Base-by-base conservation (phyloP, 2,113 vertebrate species). In the Orycteropus afer region DNA sequence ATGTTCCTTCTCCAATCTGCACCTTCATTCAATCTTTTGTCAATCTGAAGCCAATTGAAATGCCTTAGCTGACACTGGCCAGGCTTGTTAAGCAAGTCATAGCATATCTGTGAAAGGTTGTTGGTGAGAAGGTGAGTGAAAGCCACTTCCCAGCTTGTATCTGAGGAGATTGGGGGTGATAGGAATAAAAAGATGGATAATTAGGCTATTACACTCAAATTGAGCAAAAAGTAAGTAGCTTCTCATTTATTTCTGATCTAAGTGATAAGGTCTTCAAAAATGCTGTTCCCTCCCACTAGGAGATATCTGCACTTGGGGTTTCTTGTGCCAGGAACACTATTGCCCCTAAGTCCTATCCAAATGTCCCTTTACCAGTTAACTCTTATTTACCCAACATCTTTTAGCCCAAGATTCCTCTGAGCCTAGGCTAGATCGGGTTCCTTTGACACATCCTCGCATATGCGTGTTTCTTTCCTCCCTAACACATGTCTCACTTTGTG, bases 361-460 rank as follows among this genome's bases (percentile, higher is more conserved):
- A 15, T 25, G 25, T 9, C 42, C 9, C 18, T 14, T 40, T 18
- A 13, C 51, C 45, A 25, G 2, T 3, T 37, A 18, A 37, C 79
- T 8, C 23, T 18, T 71, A 22, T 34, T 69, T 25, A 47, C 2
- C 17, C 25, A 14, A 6, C 82, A 32, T 53, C 29, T 32, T 74
- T 86, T 53, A 55, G 34, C 55, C 73, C 18, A 18, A 9, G 89
- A 18, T 22, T 20, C 23, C 5, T 9, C 10, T 32, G 37, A 37
- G 22, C 47, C 29, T 4, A 23, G 34, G 40, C 11, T 9, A 23
- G 11, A 10, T 17, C 20, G 27, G 22, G 3, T 23, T 32, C 22
- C 20, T 18, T 40, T 14, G 0, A 34, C 11, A 29, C 5, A 8
- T 2, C 3, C 12, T 47, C 29, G 25, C 61, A 40, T 3, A 15